phyloP scores from a whole-genome alignment of 2,113 vertebrate species.

The Rhinoptilus africanus region DNA sequence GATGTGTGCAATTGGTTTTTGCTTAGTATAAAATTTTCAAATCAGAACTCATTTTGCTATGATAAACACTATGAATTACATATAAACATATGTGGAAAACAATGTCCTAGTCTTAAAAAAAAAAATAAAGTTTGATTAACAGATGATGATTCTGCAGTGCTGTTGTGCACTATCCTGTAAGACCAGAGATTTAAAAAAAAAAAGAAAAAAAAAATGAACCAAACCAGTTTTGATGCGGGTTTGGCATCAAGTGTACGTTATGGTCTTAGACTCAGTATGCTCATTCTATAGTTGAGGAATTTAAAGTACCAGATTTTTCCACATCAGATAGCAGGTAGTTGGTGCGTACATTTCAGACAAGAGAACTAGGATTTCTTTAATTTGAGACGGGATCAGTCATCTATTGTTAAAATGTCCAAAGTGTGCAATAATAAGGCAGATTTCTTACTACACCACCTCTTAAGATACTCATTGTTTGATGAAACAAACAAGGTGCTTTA shows the following conservation, averaged over 20 bases:
- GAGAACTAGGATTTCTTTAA: conserved; percentile 46
- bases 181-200: neutral
- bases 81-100: conserved; percentile 33
- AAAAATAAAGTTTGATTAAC: neutral
- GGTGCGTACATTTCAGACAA: conserved; percentile 39
- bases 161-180: neutral
- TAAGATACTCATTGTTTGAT: conserved; percentile 64
- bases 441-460: conserved; percentile 62
- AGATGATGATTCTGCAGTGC: conserved; percentile 21
- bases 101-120: neutral
- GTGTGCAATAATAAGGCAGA: conserved; percentile 64
- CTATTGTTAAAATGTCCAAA: conserved; percentile 54
- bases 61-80: conserved; percentile 31
- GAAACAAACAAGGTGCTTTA: conserved; percentile 68
- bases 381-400: conserved; percentile 27
- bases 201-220: neutral
- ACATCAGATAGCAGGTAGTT: conserved; percentile 25
- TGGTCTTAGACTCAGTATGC: neutral
- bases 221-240: conserved; percentile 27
- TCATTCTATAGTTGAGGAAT: neutral
- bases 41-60: neutral
- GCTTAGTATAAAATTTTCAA: conserved; percentile 49
- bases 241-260: neutral
- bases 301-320: conserved; percentile 27
- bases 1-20: conserved; percentile 26